phyloP scores from a whole-genome alignment of 2,113 vertebrate genomes.

The Megaceryle torquata region DNA sequence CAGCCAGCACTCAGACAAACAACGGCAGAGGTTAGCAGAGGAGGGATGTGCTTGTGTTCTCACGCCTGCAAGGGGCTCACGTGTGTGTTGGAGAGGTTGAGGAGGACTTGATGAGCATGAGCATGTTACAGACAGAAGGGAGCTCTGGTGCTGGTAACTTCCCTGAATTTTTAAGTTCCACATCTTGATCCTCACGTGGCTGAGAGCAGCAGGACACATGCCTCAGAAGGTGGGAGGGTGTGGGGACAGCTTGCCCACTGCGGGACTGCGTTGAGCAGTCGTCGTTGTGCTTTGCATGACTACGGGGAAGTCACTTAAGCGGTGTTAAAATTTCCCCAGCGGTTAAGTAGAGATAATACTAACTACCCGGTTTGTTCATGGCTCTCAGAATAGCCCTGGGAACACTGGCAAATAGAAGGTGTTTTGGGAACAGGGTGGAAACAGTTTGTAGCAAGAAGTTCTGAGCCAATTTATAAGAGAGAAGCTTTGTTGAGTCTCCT shows the following conservation, averaged over 20 bases:
- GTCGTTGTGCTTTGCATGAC: no score
- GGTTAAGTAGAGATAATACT: background rate
- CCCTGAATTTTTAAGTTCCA: background rate
- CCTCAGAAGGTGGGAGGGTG: background rate
- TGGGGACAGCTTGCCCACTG: background rate
- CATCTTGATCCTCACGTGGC: background rate
- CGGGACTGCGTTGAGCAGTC: background rate
- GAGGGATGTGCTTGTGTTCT: background rate
- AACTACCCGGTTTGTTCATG: fast-evolving
- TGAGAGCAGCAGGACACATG: background rate
- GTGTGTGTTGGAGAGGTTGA: fast-evolving
- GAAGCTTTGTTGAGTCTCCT: background rate
- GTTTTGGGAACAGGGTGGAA: background rate
- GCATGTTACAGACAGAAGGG: background rate
- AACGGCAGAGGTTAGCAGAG: background rate
- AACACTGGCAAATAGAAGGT: background rate
- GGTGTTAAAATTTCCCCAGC: background rate
- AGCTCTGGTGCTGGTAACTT: background rate
- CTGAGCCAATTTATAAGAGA: background rate
- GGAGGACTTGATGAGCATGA: background rate
- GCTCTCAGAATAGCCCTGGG: background rate
- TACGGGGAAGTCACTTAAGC: background rate
- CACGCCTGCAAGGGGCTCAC: background rate
- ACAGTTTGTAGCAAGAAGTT: background rate
- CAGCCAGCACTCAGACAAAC: fast-evolving